Conservation (phyloP, 2,888 invertebrate genomes). For the Hemicrepidius hirtus region DNA sequence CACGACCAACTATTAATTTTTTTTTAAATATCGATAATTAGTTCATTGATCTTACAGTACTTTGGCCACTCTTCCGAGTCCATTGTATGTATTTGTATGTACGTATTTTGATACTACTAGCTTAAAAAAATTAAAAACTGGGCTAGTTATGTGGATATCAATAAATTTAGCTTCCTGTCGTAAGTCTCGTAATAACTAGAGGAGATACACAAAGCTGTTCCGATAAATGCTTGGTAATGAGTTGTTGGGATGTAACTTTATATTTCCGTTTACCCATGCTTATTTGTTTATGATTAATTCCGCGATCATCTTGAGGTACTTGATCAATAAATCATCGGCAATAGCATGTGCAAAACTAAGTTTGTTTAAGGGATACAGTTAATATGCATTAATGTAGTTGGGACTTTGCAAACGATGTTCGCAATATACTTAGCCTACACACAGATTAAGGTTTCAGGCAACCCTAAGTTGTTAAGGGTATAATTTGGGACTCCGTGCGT, state of each 20-base stretch:
- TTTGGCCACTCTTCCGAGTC: no score
- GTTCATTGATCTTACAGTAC: no score
- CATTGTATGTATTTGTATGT: no score
- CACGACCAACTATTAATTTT: no score
- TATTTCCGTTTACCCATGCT: neutral
- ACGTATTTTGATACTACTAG: no score
- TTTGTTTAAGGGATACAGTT: constrained; percentile 49
- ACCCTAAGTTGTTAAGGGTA: constrained; percentile 49
- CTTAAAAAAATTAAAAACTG: no score
- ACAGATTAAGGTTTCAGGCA: constrained; percentile 52
- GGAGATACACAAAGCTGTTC: no score
- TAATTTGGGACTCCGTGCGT: constrained; percentile 48
- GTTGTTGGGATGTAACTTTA: neutral
- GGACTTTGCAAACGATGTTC: constrained; percentile 49
- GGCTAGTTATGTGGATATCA: no score
- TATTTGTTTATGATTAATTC: constrained; percentile 11
- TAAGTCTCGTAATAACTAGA: no score
- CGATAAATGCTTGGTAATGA: no score
- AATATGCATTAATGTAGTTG: constrained; percentile 51
- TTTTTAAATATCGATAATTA: no score
- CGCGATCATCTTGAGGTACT: constrained; percentile 25
- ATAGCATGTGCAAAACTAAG: constrained; percentile 47
- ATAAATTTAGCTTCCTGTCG: no score
- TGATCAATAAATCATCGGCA: constrained; percentile 41
- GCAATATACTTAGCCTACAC: constrained; percentile 53